Evolutionary conservation across 2,888 invertebrate genomes (phyloP), one percentile per base, ranked within the genome.

Genomic region (Polietes domitor): DNA sequence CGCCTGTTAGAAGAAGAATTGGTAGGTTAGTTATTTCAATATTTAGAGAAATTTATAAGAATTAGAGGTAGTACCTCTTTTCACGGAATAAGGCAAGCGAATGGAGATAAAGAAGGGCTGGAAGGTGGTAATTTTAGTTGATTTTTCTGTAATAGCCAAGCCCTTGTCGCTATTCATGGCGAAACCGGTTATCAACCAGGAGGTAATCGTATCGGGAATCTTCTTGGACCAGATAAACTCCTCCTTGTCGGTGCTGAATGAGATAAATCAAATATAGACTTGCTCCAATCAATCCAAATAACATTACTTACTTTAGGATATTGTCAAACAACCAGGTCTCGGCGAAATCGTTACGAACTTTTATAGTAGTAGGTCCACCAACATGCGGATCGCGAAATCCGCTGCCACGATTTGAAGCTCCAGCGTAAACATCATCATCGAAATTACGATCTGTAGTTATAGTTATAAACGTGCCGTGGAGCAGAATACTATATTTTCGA

Each of bases 11-110:
- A 55, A 4, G 9, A 26, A 53, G 32, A 70, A 65, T 55, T 3
- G 17, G 9, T 70, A 6, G 43, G 3, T 65, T 65, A 17, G 41
- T 2, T 0, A n/a, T 50, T 17, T 5, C 7, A 19, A 32, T 2
- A n/a, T 43, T n/a, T n/a, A n/a, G n/a, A n/a, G n/a, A n/a, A n/a
- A n/a, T n/a, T n/a, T n/a, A n/a, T n/a, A n/a, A n/a, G 26, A 47
- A 19, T 0, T 37, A 7, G 37, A 10, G 15, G 43, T 55, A 41
- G 32, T n/a, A 88, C 88, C 98, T 82, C 96, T 94, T 87, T 97
- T 96, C n/a, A 99, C 95, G 0, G 96, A 95, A 88, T 96, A 96
- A 0, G 99, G 99, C 76, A 98, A 92, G 89, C 97, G 96, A 19
- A 98, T 93, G 3, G 96, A 95, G 68, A 98, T 94, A 87, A 97